Evolutionary conservation across 2,797 vertebrate species (phyloP).

Genomic region (Coranthus polyacanthus): DNA sequence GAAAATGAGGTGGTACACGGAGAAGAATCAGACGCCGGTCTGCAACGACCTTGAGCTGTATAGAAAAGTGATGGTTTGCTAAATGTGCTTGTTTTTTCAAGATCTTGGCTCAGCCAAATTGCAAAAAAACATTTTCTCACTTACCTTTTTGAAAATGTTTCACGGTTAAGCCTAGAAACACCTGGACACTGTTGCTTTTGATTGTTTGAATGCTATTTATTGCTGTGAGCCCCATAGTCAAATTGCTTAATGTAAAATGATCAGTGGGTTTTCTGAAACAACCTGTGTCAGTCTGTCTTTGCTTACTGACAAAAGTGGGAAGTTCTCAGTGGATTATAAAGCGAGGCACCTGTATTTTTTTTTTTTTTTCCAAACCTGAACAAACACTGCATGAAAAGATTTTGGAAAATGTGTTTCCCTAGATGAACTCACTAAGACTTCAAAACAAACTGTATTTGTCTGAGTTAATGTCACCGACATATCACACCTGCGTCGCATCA

Average conservation of each 20-base stretch:
- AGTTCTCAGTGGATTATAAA: not conserved
- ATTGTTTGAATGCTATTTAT: constrained; percentile 6
- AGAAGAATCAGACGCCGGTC: constrained; percentile 6
- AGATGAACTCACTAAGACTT: constrained; percentile 2
- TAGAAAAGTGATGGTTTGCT: constrained; percentile 26
- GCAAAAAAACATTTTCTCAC: not conserved
- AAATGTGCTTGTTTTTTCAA: constrained; percentile 13
- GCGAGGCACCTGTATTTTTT: no score
- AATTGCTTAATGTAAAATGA: not conserved
- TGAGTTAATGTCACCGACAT: constrained; percentile 15
- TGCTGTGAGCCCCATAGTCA: not conserved
- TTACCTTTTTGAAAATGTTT: constrained; percentile 21
- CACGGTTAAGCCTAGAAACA: constrained; percentile 12
- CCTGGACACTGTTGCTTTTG: constrained; percentile 7
- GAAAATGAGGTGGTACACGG: constrained; percentile 19
- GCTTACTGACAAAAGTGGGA: not conserved
- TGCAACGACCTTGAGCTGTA: constrained; percentile 26
- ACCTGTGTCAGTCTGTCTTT: not conserved
- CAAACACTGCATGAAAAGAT: constrained; percentile 8
- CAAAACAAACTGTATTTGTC: constrained; percentile 4
- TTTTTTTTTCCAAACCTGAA: no score
- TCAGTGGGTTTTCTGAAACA: not conserved
- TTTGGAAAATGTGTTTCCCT: not conserved
- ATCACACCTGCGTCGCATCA: constrained; percentile 1
- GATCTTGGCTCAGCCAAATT: not conserved